Evolutionary conservation across 2,888 invertebrate genomes (phyloP).

Genomic region (Bimastos eiseni): DNA sequence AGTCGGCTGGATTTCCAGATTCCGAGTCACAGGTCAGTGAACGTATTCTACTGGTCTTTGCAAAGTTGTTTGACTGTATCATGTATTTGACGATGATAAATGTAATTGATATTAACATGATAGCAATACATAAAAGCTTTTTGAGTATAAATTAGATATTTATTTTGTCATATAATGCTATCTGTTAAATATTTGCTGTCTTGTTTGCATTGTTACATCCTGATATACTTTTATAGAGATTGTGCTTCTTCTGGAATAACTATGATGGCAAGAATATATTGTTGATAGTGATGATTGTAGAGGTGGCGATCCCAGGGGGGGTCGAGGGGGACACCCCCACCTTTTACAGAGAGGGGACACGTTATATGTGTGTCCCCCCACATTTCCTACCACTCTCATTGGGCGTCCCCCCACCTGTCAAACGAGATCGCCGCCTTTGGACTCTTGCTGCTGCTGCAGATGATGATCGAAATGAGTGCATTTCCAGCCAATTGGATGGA

Average conservation of each 20-base stretch:
- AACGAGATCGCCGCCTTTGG: no score
- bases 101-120: background rate
- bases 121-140: background rate
- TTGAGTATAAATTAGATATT: background rate
- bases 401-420: no score
- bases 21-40: background rate
- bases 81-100: background rate
- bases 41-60: background rate
- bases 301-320: no score
- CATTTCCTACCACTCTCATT: no score
- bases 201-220: background rate
- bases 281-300: background rate
- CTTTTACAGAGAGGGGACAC: no score
- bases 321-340: no score
- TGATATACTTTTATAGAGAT: background rate
- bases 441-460: background rate
- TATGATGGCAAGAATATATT: background rate
- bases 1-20: background rate
- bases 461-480: background rate
- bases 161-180: background rate
- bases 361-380: no score
- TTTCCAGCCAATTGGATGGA: no score
- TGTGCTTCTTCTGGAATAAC: background rate
- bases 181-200: background rate
- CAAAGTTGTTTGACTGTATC: background rate